Evolutionary conservation across 2,888 invertebrate species (phyloP).

Genomic region (Eupithecia dodoneata): DNA sequence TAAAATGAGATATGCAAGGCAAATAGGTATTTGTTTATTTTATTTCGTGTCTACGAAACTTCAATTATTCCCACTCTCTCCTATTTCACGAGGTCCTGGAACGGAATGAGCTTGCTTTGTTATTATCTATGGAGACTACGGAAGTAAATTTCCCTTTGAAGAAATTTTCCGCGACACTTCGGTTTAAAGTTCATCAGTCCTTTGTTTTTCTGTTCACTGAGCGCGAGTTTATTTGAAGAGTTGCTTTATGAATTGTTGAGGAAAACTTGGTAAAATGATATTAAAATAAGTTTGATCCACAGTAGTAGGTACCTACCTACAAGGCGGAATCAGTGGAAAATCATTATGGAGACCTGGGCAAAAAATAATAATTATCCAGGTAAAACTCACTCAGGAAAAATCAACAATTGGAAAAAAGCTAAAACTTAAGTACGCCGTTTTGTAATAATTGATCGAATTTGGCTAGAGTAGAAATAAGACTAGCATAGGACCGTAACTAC

Average conservation of each 20-base stretch:
- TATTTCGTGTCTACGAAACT: constrained; percentile 22
- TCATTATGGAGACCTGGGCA: background rate
- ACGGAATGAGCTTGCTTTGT: constrained; percentile 41
- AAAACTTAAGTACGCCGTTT: no score
- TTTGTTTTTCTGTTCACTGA: constrained; percentile 45
- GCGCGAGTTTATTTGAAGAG: constrained; percentile 38
- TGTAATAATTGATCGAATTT: no score
- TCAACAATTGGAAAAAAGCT: no score
- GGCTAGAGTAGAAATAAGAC: no score
- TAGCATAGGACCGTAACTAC: no score
- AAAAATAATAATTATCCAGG: no score
- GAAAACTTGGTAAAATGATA: background rate
- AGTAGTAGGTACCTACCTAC: background rate
- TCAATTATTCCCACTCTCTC: constrained; percentile 15
- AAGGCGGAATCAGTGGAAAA: background rate
- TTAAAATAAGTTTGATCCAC: background rate
- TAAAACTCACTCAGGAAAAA: no score
- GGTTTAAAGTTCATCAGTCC: constrained; percentile 47
- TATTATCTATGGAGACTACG: constrained; percentile 46
- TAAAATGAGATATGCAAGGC: background rate
- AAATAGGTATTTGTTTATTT: background rate
- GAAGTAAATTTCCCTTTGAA: constrained; percentile 48
- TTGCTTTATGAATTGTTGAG: constrained; percentile 16
- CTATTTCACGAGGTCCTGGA: constrained; percentile 27
- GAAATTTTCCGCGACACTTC: constrained; percentile 46